These are phyloP conservation scores for Carassius gibelio DNA, from an alignment of 2,113 vertebrate genomes.

Conservation along the genomic window DNA sequence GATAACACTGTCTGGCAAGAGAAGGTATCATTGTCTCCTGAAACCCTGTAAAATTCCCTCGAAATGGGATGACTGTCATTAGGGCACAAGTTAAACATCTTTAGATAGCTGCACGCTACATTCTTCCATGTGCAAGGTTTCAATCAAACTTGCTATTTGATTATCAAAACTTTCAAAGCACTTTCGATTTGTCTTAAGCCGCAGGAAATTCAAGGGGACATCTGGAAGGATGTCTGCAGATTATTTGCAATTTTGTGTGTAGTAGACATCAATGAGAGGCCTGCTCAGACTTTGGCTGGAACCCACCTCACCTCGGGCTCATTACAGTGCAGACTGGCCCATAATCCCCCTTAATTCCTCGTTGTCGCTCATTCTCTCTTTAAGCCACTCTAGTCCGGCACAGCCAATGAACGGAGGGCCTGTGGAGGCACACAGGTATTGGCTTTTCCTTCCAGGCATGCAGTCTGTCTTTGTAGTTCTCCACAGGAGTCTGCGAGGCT, in stretches of 20 bases:
- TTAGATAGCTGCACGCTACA: constrained; percentile 55
- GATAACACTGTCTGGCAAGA: neutral
- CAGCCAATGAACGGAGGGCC: constrained; percentile 65
- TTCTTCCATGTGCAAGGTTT: constrained; percentile 73
- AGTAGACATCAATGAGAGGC: constrained; percentile 76
- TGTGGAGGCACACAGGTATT: constrained; percentile 56
- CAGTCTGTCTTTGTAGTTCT: constrained; percentile 43
- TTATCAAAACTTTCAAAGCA: constrained; percentile 80
- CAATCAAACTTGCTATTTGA: constrained; percentile 76
- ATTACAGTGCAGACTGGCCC: constrained; percentile 69
- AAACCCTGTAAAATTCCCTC: neutral
- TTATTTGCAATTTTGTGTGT: constrained; percentile 80
- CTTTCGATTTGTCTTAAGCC: constrained; percentile 75
- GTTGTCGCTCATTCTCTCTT: constrained; percentile 64
- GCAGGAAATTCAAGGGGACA: constrained; percentile 81
- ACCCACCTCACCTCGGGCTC: constrained; percentile 69
- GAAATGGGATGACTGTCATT: constrained; percentile 39
- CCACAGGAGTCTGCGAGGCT: constrained; percentile 31
- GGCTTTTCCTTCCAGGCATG: constrained; percentile 37
- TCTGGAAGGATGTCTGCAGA: constrained; percentile 80
- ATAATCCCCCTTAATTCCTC: constrained; percentile 73
- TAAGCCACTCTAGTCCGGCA: constrained; percentile 56
- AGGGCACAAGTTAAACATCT: constrained; percentile 38
- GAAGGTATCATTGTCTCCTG: neutral
- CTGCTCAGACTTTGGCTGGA: constrained; percentile 64